Conservation (phyloP, 2,113 vertebrate genomes). For the Pangasianodon hypophthalmus region DNA sequence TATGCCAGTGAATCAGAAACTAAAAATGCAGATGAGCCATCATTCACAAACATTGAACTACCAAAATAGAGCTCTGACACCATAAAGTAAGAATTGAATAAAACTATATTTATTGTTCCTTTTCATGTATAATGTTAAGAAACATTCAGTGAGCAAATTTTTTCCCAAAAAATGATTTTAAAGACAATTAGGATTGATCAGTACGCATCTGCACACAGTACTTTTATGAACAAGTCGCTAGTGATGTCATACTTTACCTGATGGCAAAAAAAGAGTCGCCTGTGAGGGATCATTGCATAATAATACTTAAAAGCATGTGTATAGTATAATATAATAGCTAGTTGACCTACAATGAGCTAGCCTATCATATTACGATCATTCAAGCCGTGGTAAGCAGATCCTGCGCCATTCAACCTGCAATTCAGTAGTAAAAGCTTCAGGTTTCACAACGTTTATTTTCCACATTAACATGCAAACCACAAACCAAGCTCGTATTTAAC, state of each 20-base stretch:
- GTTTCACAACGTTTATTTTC: constrained; percentile 35
- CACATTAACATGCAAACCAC: neutral
- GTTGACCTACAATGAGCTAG: neutral
- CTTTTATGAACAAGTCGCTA: neutral
- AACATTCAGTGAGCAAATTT: neutral
- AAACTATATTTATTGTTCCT: neutral
- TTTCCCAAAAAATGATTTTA: neutral
- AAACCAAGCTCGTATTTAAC: neutral
- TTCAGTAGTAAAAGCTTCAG: constrained; percentile 37
- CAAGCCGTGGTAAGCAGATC: constrained; percentile 42
- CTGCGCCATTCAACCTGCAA: constrained; percentile 38
- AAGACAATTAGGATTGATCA: neutral
- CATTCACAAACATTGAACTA: neutral
- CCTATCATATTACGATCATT: constrained; percentile 34
- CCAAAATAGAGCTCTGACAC: neutral
- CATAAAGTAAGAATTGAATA: no score
- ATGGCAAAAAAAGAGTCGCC: neutral
- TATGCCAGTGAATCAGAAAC: neutral
- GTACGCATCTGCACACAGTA: neutral
- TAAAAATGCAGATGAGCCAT: neutral
- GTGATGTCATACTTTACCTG: neutral
- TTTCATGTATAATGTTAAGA: neutral
- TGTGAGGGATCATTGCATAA: neutral
- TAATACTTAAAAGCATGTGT: constrained; percentile 22
- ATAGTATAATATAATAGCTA: constrained; percentile 9